Evolutionary conservation across 2,797 vertebrate species (phyloP).

Genomic region (Microctenopoma steveboyesi): DNA sequence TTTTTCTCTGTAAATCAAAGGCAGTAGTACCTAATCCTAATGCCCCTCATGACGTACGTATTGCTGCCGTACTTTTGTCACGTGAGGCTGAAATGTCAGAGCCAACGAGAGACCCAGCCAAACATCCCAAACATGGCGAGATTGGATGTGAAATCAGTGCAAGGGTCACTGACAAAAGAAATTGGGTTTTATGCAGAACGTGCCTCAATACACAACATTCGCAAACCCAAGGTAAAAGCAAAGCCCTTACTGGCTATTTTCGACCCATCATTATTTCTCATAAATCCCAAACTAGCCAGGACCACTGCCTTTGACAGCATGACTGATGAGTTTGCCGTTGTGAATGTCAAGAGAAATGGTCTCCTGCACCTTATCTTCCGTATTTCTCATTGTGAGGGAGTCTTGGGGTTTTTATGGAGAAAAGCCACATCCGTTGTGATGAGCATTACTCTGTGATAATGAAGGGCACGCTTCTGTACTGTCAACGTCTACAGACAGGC

Average conservation of each 20-base stretch:
- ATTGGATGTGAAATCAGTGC: conserved; percentile 79
- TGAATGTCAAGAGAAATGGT: conserved; percentile 89
- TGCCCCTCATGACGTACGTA: conserved; percentile 15
- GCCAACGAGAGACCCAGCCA: conserved; percentile 57
- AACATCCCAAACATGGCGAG: conserved; percentile 54
- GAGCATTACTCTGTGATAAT: conserved; percentile 84
- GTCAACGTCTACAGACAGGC: conserved; percentile 64
- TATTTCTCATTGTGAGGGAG: conserved; percentile 84
- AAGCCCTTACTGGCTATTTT: conserved; percentile 78
- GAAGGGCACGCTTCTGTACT: conserved; percentile 80
- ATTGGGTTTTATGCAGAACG: conserved; percentile 82
- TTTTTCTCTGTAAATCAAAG: conserved; percentile 30
- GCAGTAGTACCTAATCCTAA: neutral
- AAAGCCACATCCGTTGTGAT: conserved; percentile 80
- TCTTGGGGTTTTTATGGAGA: conserved; percentile 79
- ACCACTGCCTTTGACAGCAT: conserved; percentile 85
- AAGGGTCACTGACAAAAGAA: conserved; percentile 82
- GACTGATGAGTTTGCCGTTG: conserved; percentile 86
- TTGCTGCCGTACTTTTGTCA: conserved; percentile 47
- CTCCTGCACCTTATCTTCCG: conserved; percentile 82
- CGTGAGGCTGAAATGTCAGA: conserved; percentile 68
- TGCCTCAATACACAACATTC: conserved; percentile 73
- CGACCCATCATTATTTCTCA: conserved; percentile 86
- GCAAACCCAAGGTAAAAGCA: conserved; percentile 74
- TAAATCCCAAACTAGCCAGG: conserved; percentile 84